These are phyloP conservation scores for Rhabdomys dilectus DNA, from an alignment of 2,113 vertebrate species.

Conservation along the genomic window DNA sequence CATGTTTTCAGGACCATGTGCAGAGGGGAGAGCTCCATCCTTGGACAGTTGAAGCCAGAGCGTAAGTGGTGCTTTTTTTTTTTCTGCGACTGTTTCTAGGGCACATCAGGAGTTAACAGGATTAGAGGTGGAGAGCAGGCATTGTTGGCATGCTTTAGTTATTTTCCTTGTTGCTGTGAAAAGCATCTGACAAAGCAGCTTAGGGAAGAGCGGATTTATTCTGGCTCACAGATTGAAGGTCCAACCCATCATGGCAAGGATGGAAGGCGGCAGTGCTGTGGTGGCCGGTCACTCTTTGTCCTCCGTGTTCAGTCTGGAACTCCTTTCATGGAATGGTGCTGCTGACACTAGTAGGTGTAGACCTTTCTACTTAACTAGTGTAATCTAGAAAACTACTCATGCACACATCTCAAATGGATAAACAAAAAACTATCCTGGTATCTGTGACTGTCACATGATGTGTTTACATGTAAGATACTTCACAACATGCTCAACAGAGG, in stretches of 20 bases:
- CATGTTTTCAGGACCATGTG: constrained; percentile 94
- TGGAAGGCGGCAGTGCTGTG: neutral
- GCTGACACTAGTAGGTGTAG: neutral
- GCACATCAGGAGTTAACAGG: neutral
- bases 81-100: neutral
- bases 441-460: neutral
- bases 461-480: neutral
- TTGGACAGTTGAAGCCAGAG: constrained; percentile 92
- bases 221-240: neutral
- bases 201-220: neutral
- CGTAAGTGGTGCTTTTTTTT: constrained; percentile 89
- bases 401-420: neutral
- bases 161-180: neutral
- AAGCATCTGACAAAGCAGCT: neutral
- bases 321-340: too few species aligned
- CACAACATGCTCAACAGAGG: neutral
- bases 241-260: too few species aligned
- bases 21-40: constrained; percentile 95
- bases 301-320: neutral
- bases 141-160: neutral
- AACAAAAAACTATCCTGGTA: neutral
- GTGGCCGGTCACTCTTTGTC: too few species aligned
- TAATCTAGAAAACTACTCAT: neutral
- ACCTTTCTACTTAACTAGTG: neutral
- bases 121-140: neutral